A percentile compares a stretch with the other conserved stretches of the same genome.
Evolutionary conservation across 2,797 vertebrate genomes (phyloP).

Genomic region (Neoniphon sammara): DNA sequence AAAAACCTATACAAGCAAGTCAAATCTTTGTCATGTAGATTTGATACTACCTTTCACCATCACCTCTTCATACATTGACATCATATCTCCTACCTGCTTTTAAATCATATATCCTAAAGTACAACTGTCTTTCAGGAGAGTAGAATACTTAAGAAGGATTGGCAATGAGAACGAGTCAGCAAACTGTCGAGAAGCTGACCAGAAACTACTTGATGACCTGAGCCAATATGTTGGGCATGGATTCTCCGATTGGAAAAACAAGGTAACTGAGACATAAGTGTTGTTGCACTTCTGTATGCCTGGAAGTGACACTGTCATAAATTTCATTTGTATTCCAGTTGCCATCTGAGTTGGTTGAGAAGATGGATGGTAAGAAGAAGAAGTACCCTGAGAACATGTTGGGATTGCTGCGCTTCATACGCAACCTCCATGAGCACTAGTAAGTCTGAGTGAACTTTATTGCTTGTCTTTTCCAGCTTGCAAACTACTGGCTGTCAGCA

Average conservation of each 20-base stretch:
- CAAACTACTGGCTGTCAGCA: too few relatives aligned
- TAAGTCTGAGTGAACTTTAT: constrained; percentile 43
- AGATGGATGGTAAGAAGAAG: constrained; percentile 59
- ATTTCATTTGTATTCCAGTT: constrained; percentile 51
- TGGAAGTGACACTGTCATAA: neutral
- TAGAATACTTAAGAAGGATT: constrained; percentile 60
- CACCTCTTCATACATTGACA: neutral
- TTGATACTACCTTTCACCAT: neutral
- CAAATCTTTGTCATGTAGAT: too few relatives aligned
- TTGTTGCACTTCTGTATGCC: neutral
- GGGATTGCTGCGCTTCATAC: constrained; percentile 72
- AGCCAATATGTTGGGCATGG: constrained; percentile 26
- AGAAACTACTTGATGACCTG: constrained; percentile 37
- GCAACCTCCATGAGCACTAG: constrained; percentile 68
- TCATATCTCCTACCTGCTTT: neutral
- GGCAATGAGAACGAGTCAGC: constrained; percentile 50
- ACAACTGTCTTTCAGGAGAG: constrained; percentile 43
- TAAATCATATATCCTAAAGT: neutral
- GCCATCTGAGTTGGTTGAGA: constrained; percentile 48
- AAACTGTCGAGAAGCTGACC: constrained; percentile 38
- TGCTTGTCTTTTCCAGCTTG: too few relatives aligned
- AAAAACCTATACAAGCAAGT: too few relatives aligned
- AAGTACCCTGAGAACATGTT: constrained; percentile 52
- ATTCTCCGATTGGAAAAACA: constrained; percentile 68
- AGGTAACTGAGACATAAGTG: constrained; percentile 41